A percentile compares a stretch with the other conserved stretches of the same genome.
These are phyloP conservation scores for Erannis defoliaria DNA, from an alignment of 2,888 invertebrate species.

Conservation along the genomic window DNA sequence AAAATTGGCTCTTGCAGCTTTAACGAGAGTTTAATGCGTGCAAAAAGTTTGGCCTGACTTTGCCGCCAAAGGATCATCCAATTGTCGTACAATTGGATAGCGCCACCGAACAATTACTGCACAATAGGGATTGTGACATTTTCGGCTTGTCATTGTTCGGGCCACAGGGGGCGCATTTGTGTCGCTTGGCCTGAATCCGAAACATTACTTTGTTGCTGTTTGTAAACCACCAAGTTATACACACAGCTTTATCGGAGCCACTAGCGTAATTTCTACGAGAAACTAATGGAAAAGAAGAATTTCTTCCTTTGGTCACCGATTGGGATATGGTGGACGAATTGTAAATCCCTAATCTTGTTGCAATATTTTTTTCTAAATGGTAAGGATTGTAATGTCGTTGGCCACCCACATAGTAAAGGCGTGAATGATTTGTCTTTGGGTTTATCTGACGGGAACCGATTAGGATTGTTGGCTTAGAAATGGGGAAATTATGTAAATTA, in stretches of 20 bases:
- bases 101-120: conserved; percentile 44
- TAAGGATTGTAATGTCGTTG: conserved; percentile 51
- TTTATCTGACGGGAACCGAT: conserved; percentile 60
- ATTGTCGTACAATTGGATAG: conserved; percentile 59
- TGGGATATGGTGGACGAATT: not conserved
- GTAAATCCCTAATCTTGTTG: conserved; percentile 41
- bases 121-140: conserved; percentile 74
- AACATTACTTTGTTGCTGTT: conserved; percentile 1
- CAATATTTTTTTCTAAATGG: conserved; percentile 42
- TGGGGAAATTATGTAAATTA: conserved; percentile 32
- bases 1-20: not conserved
- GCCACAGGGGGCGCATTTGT: conserved; percentile 68
- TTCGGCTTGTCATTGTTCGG: conserved; percentile 66
- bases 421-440: conserved; percentile 64
- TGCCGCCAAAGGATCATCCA: conserved; percentile 35
- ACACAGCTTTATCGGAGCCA: not conserved
- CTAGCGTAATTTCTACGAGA: not conserved
- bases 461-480: conserved; percentile 45
- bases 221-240: not conserved
- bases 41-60: conserved; percentile 34
- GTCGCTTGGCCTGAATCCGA: conserved; percentile 55
- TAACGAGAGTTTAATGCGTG: conserved; percentile 27
- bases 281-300: not conserved
- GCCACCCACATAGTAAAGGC: conserved; percentile 67
- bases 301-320: not conserved